phyloP scores from a whole-genome alignment of 2,797 vertebrate genomes.

The Sternotherus odoratus region DNA sequence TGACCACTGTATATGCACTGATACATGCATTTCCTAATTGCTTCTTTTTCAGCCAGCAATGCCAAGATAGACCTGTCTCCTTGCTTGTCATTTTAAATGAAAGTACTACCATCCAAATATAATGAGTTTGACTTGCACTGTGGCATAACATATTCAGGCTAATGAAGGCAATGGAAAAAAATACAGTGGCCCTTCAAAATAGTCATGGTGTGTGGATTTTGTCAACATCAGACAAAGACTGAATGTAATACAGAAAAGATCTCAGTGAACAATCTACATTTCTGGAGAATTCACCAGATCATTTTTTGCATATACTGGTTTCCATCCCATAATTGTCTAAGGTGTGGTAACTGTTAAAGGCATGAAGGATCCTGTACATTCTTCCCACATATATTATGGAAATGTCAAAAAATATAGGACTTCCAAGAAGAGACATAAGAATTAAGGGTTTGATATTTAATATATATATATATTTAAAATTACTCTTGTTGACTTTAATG shows the following conservation, averaged over 20 bases:
- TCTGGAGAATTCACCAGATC: not conserved
- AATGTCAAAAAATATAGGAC: not conserved
- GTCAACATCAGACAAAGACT: not conserved
- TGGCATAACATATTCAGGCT: not conserved
- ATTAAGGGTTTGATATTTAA: not conserved
- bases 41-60: not conserved
- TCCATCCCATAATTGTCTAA: not conserved
- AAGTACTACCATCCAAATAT: not conserved
- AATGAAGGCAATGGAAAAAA: not conserved
- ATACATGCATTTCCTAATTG: not conserved
- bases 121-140: not conserved
- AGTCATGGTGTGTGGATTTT: not conserved
- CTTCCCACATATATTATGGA: accelerated
- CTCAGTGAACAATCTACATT: not conserved
- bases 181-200: not conserved
- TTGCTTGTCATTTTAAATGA: not conserved
- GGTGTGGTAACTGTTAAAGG: not conserved
- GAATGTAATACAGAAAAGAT: not conserved
- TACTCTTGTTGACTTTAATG: not conserved
- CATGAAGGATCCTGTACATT: not conserved
- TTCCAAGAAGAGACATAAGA: not conserved
- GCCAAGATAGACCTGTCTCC: not conserved
- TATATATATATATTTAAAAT: not conserved
- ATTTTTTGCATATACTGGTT: not conserved
- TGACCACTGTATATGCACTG: not conserved